Evolutionary conservation across 1,140 invertebrate genomes (phyloP), one percentile per base, ranked within the genome.

Genomic region (Melanaphis sacchari): DNA sequence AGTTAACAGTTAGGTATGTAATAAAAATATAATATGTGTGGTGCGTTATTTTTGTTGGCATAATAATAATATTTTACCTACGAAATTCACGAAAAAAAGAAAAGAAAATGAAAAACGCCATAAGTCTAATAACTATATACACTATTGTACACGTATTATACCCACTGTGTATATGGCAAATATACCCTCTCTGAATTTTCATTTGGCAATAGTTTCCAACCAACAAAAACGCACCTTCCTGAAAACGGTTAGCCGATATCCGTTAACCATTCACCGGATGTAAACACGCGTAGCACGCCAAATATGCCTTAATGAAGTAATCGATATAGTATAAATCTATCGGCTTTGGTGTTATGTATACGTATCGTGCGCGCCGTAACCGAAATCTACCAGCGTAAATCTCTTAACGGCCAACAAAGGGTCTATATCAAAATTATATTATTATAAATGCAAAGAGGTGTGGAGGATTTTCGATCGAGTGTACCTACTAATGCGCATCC

Each of bases 121-220:
- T n/a, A 85, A 40, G 24, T 31, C 31, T 26, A 46, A n/a, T 87
- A 43, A 6, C n/a, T 49, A 15, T 49, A 21, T 3, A 18, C 85
- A 24, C 5, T 46, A 24, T 26, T 40, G 41, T 41, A 41, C 52
- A 24, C 54, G 54, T 31, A 49, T 49, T 49, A 49, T 49, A 59
- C 54, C 31, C 9, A 31, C 46, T 15, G 24, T 87, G 31, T 26
- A 31, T 18, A 8, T 1, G 41, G 85, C 9, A n/a, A 46, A 87
- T 9, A 41, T 26, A 38, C 24, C 36, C 38, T 40, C 38, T 0
- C 9, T 38, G 88, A 40, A 90, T 90, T 59, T 54, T 52, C 46
- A 84, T 92, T 92, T 92, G 91, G 91, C 91, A 92, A 92, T 49
- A 21, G 91, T 84, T 92, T 38, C 91, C 36, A 36, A 84, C 91